Evolutionary conservation across 2,797 vertebrate genomes (phyloP), one percentile per base, ranked within the genome.

Genomic region (Protosalanx chinensis): DNA sequence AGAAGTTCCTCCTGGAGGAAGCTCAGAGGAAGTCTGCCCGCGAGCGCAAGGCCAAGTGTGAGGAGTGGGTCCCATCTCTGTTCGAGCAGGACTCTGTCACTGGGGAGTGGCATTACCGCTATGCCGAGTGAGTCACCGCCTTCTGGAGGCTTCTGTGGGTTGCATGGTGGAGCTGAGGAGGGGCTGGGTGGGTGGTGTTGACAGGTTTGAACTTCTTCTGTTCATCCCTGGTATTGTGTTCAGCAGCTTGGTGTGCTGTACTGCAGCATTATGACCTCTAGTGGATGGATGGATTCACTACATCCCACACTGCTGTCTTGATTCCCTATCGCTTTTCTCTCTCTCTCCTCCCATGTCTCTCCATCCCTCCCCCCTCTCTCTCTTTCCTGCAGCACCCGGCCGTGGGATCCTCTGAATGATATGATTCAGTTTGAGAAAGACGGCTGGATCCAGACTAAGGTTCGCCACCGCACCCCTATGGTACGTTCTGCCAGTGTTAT

Each of bases 351-450:
- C 63, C 33, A 60, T 46, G 18, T 67, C 62, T 12, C 81, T 56
- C 8, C 33, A 56, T 53, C 27, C 41, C 23, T 60, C 62, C 60
- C 20, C 29, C 5, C 64, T 51, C 7, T 5, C 66, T 4, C 32
- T 16, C 10, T 16, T 1, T 69, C 30, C 64, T 61, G 5, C 87
- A 99, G 97, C 91, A 98, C 97, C 12, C 93, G 97, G 81, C 97
- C 97, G 0, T 99, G 97, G 97, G 97, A 99, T 86, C 96, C 96
- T 20, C 92, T 99, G 85, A 99, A 98, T 77, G 97, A 99, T 86
- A 89, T 99, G 93, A 93, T 99, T 92, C 97, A 99, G 80, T 98
- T 96, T 81, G 97, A 99, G 89, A 98, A 97, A 92, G 96, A 97
- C 59, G 96, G 97, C 86, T 91, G 94, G 78, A 94, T 98, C 92